Evolutionary conservation across 2,888 invertebrate species (phyloP).

Genomic region (Amphiduros pacificus): DNA sequence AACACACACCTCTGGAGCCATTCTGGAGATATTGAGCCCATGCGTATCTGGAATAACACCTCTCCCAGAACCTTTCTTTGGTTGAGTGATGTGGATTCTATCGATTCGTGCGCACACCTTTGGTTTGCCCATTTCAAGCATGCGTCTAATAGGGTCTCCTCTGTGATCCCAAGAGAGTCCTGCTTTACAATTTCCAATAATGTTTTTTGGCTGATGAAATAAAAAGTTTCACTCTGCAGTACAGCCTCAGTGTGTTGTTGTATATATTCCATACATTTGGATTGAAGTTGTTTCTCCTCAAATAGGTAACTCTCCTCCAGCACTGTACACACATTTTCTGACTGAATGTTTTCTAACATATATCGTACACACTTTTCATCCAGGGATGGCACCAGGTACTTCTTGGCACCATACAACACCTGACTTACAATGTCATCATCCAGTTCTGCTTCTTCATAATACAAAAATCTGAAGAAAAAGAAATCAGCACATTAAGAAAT

Average conservation of each 20-base stretch:
- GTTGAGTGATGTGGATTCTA: no score
- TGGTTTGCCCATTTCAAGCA: constrained; percentile 39
- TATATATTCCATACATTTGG: constrained; percentile 70
- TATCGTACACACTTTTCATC: constrained; percentile 71
- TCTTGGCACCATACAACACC: constrained; percentile 74
- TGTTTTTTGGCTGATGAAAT: constrained; percentile 70
- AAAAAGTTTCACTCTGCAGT: constrained; percentile 64
- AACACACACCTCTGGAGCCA: no score
- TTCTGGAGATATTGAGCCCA: no score
- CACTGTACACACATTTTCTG: constrained; percentile 64
- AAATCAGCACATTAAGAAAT: no score
- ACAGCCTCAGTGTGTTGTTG: constrained; percentile 66
- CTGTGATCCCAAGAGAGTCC: constrained; percentile 69
- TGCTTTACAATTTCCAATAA: constrained; percentile 70
- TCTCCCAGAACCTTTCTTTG: no score
- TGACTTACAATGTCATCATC: constrained; percentile 67
- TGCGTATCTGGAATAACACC: no score
- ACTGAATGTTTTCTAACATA: constrained; percentile 69
- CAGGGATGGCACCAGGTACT: constrained; percentile 73
- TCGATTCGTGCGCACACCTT: no score
- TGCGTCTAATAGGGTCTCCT: constrained; percentile 36
- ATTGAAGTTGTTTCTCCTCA: constrained; percentile 64
- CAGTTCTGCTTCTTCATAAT: constrained; percentile 68
- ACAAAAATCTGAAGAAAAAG: constrained; percentile 67
- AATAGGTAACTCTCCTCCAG: constrained; percentile 38